Conservation (phyloP, 2,888 invertebrate genomes). For the Leucozona laternaria region DNA sequence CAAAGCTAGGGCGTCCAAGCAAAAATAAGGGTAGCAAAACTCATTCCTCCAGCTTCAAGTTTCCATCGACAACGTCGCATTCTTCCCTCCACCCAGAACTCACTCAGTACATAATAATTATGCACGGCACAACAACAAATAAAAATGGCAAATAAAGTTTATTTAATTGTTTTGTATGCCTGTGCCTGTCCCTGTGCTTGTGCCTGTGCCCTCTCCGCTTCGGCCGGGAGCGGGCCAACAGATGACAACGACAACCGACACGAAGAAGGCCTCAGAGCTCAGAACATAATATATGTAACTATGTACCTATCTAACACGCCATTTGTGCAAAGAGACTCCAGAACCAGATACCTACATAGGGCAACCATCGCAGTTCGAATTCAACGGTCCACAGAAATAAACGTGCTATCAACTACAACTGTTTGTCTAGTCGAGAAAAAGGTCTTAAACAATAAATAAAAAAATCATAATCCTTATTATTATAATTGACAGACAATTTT, state of each 20-base stretch:
- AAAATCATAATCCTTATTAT: background rate
- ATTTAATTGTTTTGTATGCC: conserved; percentile 65
- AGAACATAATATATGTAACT: conserved; percentile 10
- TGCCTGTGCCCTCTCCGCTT: conserved; percentile 31
- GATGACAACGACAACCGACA: conserved; percentile 16
- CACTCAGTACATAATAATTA: conserved; percentile 55
- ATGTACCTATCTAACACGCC: conserved; percentile 17
- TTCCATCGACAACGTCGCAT: background rate
- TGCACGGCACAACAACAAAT: conserved; percentile 36
- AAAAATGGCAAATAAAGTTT: conserved; percentile 50
- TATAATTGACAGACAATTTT: background rate
- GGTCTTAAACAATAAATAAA: background rate
- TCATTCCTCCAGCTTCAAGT: conserved; percentile 61
- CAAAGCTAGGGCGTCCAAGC: conserved; percentile 51
- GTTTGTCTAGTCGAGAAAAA: conserved; percentile 21
- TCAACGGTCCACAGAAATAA: conserved; percentile 64
- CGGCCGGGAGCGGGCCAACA: conserved; percentile 7
- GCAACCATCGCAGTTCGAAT: conserved; percentile 67
- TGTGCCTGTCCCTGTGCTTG: conserved; percentile 39
- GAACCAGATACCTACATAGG: conserved; percentile 39
- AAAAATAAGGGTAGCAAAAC: conserved; percentile 69
- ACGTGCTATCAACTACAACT: conserved; percentile 33
- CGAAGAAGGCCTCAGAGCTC: conserved; percentile 14
- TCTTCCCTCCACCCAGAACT: background rate
- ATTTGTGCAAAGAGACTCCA: conserved; percentile 53